These are phyloP conservation scores for Asarcornis scutulata DNA, from an alignment of 2,113 vertebrate genomes.

Conservation along the genomic window DNA sequence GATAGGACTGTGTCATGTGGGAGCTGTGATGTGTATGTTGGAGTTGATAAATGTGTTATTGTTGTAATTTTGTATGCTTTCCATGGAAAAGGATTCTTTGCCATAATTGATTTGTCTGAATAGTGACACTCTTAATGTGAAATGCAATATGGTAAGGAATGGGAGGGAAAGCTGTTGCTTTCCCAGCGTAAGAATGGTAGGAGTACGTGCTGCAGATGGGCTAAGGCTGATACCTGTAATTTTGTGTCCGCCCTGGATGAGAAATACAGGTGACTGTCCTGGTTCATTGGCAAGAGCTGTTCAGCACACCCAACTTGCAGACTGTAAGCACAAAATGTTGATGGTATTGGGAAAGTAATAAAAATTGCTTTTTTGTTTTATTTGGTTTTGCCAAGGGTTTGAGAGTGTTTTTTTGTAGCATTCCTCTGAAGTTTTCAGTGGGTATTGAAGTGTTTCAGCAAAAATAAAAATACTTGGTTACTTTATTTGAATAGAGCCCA, in stretches of 20 bases:
- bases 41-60: background rate
- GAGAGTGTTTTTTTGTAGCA: background rate
- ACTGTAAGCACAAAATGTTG: background rate
- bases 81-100: background rate
- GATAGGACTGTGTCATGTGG: background rate
- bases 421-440: background rate
- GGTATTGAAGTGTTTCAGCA: background rate
- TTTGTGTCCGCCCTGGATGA: background rate
- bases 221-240: background rate
- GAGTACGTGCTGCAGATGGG: background rate
- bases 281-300: background rate
- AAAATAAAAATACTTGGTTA: background rate
- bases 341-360: background rate
- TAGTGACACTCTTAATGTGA: background rate
- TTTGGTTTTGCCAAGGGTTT: background rate
- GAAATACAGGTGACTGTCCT: background rate
- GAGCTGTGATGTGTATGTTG: background rate
- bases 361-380: background rate
- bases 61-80: background rate
- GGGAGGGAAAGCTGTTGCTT: background rate
- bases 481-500: background rate
- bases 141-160: background rate
- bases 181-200: background rate
- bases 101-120: background rate
- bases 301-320: background rate